Evolutionary conservation across 2,113 vertebrate genomes (phyloP), one percentile per base, ranked within the genome.

Genomic region (Etheostoma cragini): DNA sequence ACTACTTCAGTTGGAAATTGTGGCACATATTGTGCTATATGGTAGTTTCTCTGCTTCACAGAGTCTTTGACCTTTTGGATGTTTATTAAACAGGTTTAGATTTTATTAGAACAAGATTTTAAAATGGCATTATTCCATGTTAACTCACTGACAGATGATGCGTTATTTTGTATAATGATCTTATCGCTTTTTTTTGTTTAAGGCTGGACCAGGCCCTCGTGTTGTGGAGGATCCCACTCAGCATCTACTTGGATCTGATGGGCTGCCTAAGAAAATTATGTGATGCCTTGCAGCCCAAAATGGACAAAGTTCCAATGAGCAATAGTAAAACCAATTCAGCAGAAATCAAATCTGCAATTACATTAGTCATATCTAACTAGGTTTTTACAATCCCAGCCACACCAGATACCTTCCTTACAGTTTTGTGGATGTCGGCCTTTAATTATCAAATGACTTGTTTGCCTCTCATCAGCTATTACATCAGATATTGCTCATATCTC

Each of bases 171-270:
- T 49, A 2, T 19, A 42, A 21, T 70, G 22, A 22, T 30, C 24
- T 54, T n/a, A n/a, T n/a, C n/a, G n/a, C n/a, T n/a, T n/a, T n/a
- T 46, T 64, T 66, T 26, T 11, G 60, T 86, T 87, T 1, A 26
- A 93, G 93, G 88, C 82, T 89, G 93, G 93, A 79, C 93, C 93
- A 45, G 93, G 93, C 10, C 93, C 92, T 33, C 30, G 82, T 76
- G 78, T 90, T 62, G 62, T 93, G 33, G 79, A 89, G 17, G 89
- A 94, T 72, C 78, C 83, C 30, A 52, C 77, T 50, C 81, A 88
- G 69, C 90, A 93, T 75, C 82, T 94, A 19, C 91, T 94, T 63
- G 88, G 81, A 77, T 71, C 84, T 72, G 86, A 92, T 58, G 93
- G 92, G 3, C 78, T 90, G 38, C 93, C 92, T 0, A 92, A 91